These are phyloP conservation scores for Ondatra zibethicus DNA, from an alignment of 2,113 vertebrate species.

Conservation along the genomic window DNA sequence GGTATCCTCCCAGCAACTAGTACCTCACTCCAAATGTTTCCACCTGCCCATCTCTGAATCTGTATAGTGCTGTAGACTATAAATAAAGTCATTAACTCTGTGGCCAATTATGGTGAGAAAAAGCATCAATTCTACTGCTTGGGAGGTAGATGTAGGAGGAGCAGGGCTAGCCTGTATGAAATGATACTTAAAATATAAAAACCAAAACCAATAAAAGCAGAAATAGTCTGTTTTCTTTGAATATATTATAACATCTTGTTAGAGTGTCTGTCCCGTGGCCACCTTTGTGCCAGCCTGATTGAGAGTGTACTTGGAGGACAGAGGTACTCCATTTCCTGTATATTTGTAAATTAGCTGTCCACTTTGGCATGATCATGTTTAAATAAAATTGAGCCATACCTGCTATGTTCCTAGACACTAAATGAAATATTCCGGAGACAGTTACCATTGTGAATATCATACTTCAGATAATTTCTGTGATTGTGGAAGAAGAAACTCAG, in stretches of 20 bases:
- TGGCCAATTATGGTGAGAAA: too few species aligned
- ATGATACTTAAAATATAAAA: too few species aligned
- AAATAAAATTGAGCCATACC: neutral
- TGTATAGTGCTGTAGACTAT: too few species aligned
- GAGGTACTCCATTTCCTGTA: accelerated
- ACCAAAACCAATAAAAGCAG: too few species aligned
- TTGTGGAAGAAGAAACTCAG: neutral
- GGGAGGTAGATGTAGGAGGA: too few species aligned
- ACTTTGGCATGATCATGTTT: neutral
- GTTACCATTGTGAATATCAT: neutral
- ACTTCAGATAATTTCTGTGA: neutral
- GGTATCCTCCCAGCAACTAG: too few species aligned
- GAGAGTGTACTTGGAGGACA: neutral
- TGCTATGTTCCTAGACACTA: neutral
- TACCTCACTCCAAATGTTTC: too few species aligned
- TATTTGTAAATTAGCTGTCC: neutral
- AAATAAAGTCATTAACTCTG: too few species aligned
- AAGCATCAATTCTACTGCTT: too few species aligned
- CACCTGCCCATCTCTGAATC: too few species aligned
- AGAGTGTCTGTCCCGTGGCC: accelerated
- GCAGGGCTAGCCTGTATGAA: too few species aligned
- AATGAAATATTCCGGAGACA: neutral
- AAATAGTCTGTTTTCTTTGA: neutral
- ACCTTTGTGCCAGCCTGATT: neutral
- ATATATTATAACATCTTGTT: neutral